Evolutionary conservation across 2,113 vertebrate genomes (phyloP), one percentile per base, ranked within the genome.

Genomic region (Brachypteracias leptosomus): DNA sequence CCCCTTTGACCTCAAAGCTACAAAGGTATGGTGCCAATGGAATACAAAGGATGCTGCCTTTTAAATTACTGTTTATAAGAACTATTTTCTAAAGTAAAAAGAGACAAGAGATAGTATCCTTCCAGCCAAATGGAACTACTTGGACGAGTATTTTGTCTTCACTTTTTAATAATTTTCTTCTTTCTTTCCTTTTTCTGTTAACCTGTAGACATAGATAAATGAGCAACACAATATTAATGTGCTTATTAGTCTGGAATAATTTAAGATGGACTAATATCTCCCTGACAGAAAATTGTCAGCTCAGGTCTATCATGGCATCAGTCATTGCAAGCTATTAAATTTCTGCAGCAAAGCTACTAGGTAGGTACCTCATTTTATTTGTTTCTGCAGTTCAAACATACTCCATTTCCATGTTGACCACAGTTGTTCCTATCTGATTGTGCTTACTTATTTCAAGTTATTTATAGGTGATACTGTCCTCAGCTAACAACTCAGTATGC

Each of bases 211-310:
- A 80, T 15, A 87, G 68, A 90, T 93, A 91, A 95, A 94, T 16
- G 67, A 87, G 36, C 28, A 85, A 51, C 52, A 44, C 9, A 54
- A 51, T 85, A 92, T 87, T 90, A 93, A 95, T 93, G 88, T 93
- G 36, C 67, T 90, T 95, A 94, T 94, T 97, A 85, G 74, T 91
- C 76, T 90, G 70, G 88, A 92, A 95, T 96, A 96, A 96, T 90
- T 96, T 87, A 90, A 94, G 83, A 66, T 29, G 89, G 77, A 87
- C 77, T 89, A 95, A 94, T 96, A 92, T 80, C 78, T 93, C 71
- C 52, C 51, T 94, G 91, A 93, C 86, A 95, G 65, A 91, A 95
- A 92, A 91, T 91, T 90, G 90, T 92, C 92, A 96, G 76, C 73
- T 97, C 55, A 73, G 35, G 57, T 96, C 95, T 95, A 75, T 95